Percentiles rank a stretch among this genome's conserved stretches.
Evolutionary conservation across 2,888 invertebrate species (phyloP).

Genomic region (Oscheius sp.): DNA sequence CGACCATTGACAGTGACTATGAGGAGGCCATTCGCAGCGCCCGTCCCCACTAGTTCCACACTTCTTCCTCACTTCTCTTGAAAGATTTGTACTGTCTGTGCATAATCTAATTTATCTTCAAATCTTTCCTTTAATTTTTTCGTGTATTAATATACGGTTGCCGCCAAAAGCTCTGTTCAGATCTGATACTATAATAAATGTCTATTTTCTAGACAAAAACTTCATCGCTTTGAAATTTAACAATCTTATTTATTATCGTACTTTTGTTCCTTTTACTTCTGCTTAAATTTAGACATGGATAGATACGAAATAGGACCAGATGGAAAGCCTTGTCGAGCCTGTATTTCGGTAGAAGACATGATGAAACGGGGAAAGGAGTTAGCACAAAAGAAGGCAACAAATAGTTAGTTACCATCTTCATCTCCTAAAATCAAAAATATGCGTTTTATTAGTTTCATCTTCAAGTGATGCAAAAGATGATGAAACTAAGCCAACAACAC

Average conservation of each 20-base stretch:
- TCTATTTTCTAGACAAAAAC: too few relatives aligned
- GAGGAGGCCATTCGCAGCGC: too few relatives aligned
- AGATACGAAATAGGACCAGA: conserved; percentile 27
- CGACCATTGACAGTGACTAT: too few relatives aligned
- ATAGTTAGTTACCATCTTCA: conserved; percentile 14
- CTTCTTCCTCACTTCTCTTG: not conserved
- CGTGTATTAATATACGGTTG: too few relatives aligned
- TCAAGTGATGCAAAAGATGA: not conserved
- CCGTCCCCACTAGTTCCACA: conserved; percentile 10
- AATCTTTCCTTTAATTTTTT: not conserved
- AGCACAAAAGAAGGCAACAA: conserved; percentile 28
- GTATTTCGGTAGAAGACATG: conserved; percentile 66
- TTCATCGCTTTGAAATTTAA: too few relatives aligned
- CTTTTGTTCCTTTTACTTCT: too few relatives aligned
- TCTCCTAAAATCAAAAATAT: not conserved
- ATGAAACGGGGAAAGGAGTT: conserved; percentile 57
- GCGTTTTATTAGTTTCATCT: not conserved
- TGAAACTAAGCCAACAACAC: not conserved
- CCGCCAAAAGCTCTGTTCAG: not conserved
- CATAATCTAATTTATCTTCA: not conserved
- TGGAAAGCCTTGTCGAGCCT: conserved; percentile 64
- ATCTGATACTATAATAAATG: too few relatives aligned
- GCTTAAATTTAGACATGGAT: too few relatives aligned
- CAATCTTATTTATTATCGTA: too few relatives aligned
- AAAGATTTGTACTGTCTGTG: too few relatives aligned